These are phyloP conservation scores for Cryptotis parvus DNA, from an alignment of 2,113 vertebrate genomes.

Conservation along the genomic window DNA sequence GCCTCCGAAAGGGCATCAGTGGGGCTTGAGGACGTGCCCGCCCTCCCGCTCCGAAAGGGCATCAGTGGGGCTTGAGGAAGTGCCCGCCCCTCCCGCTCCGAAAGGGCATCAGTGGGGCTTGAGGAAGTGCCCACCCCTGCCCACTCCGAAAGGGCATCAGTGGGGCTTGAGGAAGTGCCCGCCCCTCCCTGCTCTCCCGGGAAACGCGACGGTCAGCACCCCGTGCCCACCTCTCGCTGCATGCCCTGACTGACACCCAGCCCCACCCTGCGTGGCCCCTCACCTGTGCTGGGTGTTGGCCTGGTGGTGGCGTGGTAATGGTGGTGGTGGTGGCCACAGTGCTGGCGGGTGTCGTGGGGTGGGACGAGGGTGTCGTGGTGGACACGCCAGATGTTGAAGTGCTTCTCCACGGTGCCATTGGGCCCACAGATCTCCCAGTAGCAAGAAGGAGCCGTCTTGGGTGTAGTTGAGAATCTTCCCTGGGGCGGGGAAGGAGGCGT, in stretches of 20 bases:
- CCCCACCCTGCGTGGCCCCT: background rate
- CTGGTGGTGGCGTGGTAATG: background rate
- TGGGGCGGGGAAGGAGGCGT: background rate
- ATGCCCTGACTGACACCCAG: background rate
- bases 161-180: background rate
- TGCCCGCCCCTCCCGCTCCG: too few species aligned
- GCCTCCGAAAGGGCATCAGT: too few species aligned
- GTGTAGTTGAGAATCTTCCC: slow-evolving; percentile 47
- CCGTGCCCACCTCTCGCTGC: too few species aligned
- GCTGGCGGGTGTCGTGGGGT: rapidly evolving
- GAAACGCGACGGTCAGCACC: too few species aligned
- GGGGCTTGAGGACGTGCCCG: too few species aligned
- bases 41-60: too few species aligned
- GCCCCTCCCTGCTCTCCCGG: too few species aligned
- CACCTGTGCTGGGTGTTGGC: background rate
- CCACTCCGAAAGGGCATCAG: too few species aligned
- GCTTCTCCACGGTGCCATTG: background rate
- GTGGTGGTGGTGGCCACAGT: rapidly evolving
- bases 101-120: too few species aligned
- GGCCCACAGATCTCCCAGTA: slow-evolving; percentile 25
- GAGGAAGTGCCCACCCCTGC: too few species aligned
- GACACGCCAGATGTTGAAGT: background rate
- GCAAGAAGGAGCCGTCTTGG: slow-evolving; percentile 51
- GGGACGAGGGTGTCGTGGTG: rapidly evolving
- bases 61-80: background rate